A percentile compares a stretch with the other conserved stretches of the same genome.
phyloP scores from a whole-genome alignment of 2,797 vertebrate species.

The Gouania willdenowi region DNA sequence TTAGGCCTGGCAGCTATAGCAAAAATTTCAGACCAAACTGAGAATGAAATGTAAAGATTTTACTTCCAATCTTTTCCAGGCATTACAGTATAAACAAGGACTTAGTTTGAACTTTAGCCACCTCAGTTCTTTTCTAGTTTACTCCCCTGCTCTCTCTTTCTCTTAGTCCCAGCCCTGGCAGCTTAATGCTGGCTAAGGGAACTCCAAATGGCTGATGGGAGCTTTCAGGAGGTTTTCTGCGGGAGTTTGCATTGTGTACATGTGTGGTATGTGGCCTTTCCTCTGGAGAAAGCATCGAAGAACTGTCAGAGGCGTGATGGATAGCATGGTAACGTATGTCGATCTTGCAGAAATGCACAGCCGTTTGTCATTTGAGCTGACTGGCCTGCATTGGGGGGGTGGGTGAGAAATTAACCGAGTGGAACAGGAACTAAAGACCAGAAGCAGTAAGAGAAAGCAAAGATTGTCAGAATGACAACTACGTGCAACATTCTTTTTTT shows the following conservation, averaged over 20 bases:
- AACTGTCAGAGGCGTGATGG: slow-evolving; percentile 41
- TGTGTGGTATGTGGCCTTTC: slow-evolving; percentile 12
- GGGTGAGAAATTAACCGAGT: background rate
- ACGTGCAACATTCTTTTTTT: slow-evolving; percentile 1
- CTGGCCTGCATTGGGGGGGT: slow-evolving; percentile 19
- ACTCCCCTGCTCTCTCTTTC: background rate
- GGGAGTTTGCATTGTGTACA: background rate
- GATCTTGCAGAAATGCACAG: slow-evolving; percentile 35
- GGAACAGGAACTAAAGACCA: background rate
- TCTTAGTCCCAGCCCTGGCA: background rate
- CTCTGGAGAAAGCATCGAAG: slow-evolving; percentile 28
- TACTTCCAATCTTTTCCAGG: background rate
- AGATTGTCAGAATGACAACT: background rate
- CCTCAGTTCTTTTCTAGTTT: background rate
- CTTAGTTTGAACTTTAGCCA: background rate
- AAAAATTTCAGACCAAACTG: no score
- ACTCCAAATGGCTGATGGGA: slow-evolving; percentile 20
- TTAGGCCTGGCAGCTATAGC: no score
- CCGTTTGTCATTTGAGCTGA: slow-evolving; percentile 38
- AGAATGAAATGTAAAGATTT: background rate
- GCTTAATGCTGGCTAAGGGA: slow-evolving; percentile 21
- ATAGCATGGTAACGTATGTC: slow-evolving; percentile 39
- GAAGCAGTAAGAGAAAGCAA: background rate
- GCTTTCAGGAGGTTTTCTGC: slow-evolving; percentile 9
- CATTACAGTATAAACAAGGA: background rate